These are phyloP conservation scores for Euthynnus affinis DNA, from an alignment of 2,797 vertebrate species.

Conservation along the genomic window DNA sequence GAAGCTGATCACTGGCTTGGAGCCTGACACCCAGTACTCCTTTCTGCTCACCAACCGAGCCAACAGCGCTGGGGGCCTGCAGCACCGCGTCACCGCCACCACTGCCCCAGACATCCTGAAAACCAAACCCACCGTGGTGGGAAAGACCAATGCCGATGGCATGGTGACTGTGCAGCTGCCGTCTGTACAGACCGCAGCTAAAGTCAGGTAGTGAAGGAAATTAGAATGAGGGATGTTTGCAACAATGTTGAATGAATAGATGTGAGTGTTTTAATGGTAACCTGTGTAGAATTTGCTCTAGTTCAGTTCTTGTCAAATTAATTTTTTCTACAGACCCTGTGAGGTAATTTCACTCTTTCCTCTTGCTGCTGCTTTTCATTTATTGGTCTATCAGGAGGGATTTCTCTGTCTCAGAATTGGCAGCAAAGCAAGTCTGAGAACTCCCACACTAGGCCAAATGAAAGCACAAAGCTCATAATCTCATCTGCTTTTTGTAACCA, in stretches of 20 bases:
- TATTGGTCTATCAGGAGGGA: slow-evolving; percentile 53
- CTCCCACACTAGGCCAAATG: slow-evolving; percentile 52
- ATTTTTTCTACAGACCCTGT: slow-evolving; percentile 23
- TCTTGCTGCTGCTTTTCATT: slow-evolving; percentile 48
- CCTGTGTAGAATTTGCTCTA: slow-evolving; percentile 21
- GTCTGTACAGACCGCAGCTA: slow-evolving; percentile 90
- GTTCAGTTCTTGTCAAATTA: slow-evolving; percentile 25
- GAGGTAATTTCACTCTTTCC: slow-evolving; percentile 39
- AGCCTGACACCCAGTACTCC: slow-evolving; percentile 95
- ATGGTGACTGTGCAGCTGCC: slow-evolving; percentile 97
- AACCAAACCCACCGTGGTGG: slow-evolving; percentile 94
- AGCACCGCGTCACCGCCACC: slow-evolving; percentile 94
- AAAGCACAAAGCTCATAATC: slow-evolving; percentile 64
- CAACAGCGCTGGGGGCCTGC: slow-evolving; percentile 95
- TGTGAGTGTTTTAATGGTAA: slow-evolving; percentile 18
- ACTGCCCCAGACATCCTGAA: slow-evolving; percentile 95
- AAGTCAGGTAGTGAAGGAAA: slow-evolving; percentile 90
- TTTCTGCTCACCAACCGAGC: slow-evolving; percentile 97
- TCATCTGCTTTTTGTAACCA: slow-evolving; percentile 52
- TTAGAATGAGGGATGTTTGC: background rate
- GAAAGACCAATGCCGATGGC: slow-evolving; percentile 94
- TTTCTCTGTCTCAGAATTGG: slow-evolving; percentile 59
- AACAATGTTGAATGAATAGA: background rate
- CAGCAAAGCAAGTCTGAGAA: slow-evolving; percentile 56
- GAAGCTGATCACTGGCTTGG: slow-evolving; percentile 93